Evolutionary conservation across 2,797 vertebrate genomes (phyloP), one percentile per base, ranked within the genome.

Genomic region (Falco columbarius): DNA sequence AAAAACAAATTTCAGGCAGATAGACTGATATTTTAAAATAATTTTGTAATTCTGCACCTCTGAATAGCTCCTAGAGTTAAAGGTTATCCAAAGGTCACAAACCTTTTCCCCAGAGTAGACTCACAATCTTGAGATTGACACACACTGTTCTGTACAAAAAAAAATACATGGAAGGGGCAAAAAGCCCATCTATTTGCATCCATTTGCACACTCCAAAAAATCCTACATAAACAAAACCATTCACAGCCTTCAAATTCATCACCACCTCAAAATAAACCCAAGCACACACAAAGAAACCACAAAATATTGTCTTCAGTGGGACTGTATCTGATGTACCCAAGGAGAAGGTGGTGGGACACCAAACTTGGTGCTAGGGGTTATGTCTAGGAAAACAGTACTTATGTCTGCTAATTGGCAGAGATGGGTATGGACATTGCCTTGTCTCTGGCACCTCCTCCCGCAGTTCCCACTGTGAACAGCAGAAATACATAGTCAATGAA

Each of bases 51-150:
- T 84, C 56, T 86, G 58, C 63, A 73, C 56, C n/a, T 82, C 40
- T 76, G 66, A 89, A 80, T n/a, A 29, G 27, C 30, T 91, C 24
- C 14, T 52, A 38, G 30, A 94, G 54, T 58, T 61, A 93, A 89
- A 90, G 70, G 80, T 73, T 84, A 93, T n/a, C 47, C 66, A 89
- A 62, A 90, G 91, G 73, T 42, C 51, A 92, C 38, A 91, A 81
- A 51, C 4, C 20, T 63, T 72, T 86, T 82, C 47, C 26, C 63
- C 66, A 90, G 30, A 74, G 80, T 2, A 70, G 23, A 61, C 19
- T 42, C 42, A 65, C 27, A 40, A 29, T 67, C 54, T 30, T 75
- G 65, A 87, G 67, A 96, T 5, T 44, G 55, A 70, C 44, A 80
- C 11, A 11, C 1, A 2, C 20, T 34, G 14, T 24, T 89, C 55